A percentile compares a stretch with the other conserved stretches of the same genome.
Conservation (phyloP, 2,888 invertebrate genomes). For the Archaeoteleia sp. region DNA sequence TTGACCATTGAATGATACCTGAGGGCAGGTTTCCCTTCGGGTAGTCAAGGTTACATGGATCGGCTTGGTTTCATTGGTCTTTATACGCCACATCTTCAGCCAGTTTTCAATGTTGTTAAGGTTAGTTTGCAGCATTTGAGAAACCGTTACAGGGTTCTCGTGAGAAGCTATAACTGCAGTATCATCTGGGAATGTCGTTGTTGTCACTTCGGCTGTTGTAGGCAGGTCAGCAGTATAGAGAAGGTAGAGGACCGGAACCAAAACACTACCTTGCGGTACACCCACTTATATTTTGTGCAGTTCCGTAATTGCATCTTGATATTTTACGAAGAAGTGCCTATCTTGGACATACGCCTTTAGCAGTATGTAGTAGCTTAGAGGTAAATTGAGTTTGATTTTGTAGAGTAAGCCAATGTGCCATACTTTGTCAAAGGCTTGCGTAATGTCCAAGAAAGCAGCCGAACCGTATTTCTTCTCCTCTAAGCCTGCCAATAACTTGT, state of each 20-base stretch:
- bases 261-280: conserved; percentile 54
- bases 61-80: conserved; percentile 55
- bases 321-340: conserved; percentile 18
- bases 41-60: conserved; percentile 55
- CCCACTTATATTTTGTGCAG: conserved; percentile 15
- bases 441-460: conserved; percentile 50
- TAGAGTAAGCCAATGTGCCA: conserved; percentile 53
- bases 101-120: conserved; percentile 38
- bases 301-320: conserved; percentile 6
- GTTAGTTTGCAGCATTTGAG: conserved; percentile 30
- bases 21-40: conserved; percentile 26
- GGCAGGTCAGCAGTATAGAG: not conserved
- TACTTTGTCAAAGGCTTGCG: conserved; percentile 56
- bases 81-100: conserved; percentile 56
- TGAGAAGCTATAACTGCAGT: conserved; percentile 26
- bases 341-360: conserved; percentile 8
- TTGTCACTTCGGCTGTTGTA: conserved; percentile 17
- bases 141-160: too few species aligned
- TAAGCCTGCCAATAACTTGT: conserved; percentile 37
- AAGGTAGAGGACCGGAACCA: conserved; percentile 48
- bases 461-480: conserved; percentile 53
- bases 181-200: conserved; percentile 15
- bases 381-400: conserved; percentile 49
- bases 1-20: conserved; percentile 33
- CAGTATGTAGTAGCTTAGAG: conserved; percentile 11